Base-by-base conservation (phyloP, 1,140 invertebrate species). In the Globodera rostochiensis region DNA sequence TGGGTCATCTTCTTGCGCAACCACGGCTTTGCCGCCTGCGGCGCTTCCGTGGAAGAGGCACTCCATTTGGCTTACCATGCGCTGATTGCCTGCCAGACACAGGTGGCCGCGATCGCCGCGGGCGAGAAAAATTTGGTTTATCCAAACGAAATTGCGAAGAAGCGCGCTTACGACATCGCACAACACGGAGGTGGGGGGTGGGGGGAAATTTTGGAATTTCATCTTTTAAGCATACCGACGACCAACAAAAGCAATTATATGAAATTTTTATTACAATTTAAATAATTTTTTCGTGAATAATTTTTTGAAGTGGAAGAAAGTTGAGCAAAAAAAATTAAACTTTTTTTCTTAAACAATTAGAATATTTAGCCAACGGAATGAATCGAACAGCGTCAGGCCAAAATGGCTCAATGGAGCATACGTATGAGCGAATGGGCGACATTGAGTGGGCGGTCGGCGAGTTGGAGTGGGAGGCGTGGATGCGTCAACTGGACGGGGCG, bases 401-500 rank as follows among this genome's bases (percentile, higher is more conserved):
- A 76, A 69, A 90, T 89, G 77, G 88, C 81, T 88, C 93, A 93
- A 83, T 98, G 95, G 95, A 93, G 94, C 90, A 93, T 36, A 79
- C 66, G 0, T 77, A 50, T 21, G 85, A 79, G 87, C 82, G 21
- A 86, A 88, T 73, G 83, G 86, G 49, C 64, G 69, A 36, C 77
- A 85, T 4, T 91, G 91, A 46, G 88, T 92, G 47, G 93, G 92
- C 88, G 93, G 93, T 95, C 60, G 97, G 96, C 74, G 95, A 21
- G 88, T 92, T 46, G 93, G 92, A 88, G 93, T 36, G 36, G 36
- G 36, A 36, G 36, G 36, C 36, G 36, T 36, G 36, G 36, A 36
- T 93, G 82, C 98, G 95, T 95, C 95, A 96, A 93, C 91, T 99
- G 73, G 97, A 99, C 90, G 98, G 98, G 92, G 95, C 95, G 86